Evolutionary conservation across 2,888 invertebrate genomes (phyloP), one percentile per base, ranked within the genome.

Genomic region (Acanthococcus lagerstroemiae): DNA sequence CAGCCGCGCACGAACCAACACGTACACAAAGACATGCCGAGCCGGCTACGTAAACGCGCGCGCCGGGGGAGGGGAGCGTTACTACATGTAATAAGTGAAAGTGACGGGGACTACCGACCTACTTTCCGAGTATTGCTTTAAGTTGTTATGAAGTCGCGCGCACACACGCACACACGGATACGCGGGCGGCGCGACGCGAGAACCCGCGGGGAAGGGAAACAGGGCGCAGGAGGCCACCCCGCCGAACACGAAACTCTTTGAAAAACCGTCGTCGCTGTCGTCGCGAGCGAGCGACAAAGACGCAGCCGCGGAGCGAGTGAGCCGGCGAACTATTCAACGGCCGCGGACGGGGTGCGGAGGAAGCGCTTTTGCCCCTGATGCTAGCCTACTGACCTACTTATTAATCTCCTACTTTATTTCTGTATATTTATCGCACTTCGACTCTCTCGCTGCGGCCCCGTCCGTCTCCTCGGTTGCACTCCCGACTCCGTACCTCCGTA

Each of bases 51-150:
- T 22, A 15, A 27, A 24, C 22, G 63, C 52, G 63, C 22, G 22
- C 54, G 52, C 44, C 25, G 22, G 27, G 55, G 55, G 57, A 45
- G 24, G 37, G 56, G 48, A 45, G 30, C 56, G 56, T 66, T 66
- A 66, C 57, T 66, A 66, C 66, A 66, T 67, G 61, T 67, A 68
- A 69, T 67, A 68, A 69, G 69, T 69, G 69, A 69, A 69, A 69
- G 69, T 69, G 69, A 69, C 67, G 69, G 68, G 67, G 69, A 65
- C 67, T 66, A 57, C 56, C 66, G 66, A 66, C 66, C 66, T 66
- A 66, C 66, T 66, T 66, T 66, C 66, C 66, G 57, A 66, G 66
- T 66, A 66, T 57, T 55, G 65, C 65, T 65, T 44, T 45, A 55
- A 55, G 65, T 48, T 55, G 55, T 55, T 65, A 65, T 55, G 65